phyloP scores from a whole-genome alignment of 1,140 invertebrate genomes.

The Samia ricini region DNA sequence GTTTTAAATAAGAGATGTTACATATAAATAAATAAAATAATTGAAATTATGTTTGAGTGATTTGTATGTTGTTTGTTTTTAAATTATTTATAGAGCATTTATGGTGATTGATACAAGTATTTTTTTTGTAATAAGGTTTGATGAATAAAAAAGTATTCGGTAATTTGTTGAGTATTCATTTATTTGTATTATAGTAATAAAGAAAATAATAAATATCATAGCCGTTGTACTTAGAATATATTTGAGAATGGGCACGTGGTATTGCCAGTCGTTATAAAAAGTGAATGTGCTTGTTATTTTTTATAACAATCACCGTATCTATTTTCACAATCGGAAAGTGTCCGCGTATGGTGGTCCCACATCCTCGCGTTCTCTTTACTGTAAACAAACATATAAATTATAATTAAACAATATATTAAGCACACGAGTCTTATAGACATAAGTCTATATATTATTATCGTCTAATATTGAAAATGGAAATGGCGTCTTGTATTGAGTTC shows the following conservation, averaged over 20 bases:
- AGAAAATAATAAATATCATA: not conserved
- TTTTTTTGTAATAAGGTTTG: not conserved
- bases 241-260: not conserved
- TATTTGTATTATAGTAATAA: not conserved
- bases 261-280: too few relatives aligned
- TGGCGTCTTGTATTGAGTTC: too few relatives aligned
- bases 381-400: slow-evolving; percentile 18
- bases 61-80: not conserved
- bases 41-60: not conserved
- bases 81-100: slow-evolving; percentile 24
- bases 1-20: too few relatives aligned
- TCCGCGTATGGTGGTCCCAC: slow-evolving; percentile 55
- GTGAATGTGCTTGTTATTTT: slow-evolving; percentile 18
- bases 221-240: not conserved
- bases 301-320: slow-evolving; percentile 46
- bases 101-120: slow-evolving; percentile 20
- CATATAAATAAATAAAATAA: too few relatives aligned
- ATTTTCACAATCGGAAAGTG: slow-evolving; percentile 40
- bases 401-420: too few relatives aligned
- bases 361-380: slow-evolving; percentile 65
- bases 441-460: too few relatives aligned
- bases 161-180: slow-evolving; percentile 1
- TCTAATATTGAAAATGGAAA: too few relatives aligned
- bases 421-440: too few relatives aligned
- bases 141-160: not conserved